A percentile compares a stretch with the other conserved stretches of the same genome.
These are phyloP conservation scores for Heliconius congener DNA, from an alignment of 1,140 invertebrate genomes.

Conservation along the genomic window DNA sequence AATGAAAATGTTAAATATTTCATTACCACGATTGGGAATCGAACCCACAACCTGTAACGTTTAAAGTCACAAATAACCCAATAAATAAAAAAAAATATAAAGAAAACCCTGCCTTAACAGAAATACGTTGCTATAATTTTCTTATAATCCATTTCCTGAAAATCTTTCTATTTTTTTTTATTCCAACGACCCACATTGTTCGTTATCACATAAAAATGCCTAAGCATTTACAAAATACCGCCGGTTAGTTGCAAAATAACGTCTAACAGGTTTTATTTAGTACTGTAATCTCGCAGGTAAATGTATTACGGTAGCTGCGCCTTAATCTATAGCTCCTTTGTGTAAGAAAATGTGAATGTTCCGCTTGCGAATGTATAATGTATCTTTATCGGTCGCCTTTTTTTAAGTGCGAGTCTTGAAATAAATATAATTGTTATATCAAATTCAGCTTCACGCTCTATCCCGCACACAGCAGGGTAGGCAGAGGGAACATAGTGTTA, in stretches of 20 bases:
- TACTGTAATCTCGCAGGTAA: constrained; percentile 41
- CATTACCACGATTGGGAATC: no score
- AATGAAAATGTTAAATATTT: no score
- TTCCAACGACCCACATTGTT: constrained; percentile 13
- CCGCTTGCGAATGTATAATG: constrained; percentile 26
- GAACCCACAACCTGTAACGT: no score
- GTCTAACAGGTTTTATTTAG: constrained; percentile 49
- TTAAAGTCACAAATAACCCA: no score
- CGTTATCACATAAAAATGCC: constrained; percentile 38
- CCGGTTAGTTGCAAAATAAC: constrained; percentile 43
- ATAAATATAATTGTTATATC: no score
- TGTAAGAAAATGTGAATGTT: constrained; percentile 48
- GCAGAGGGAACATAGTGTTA: no score
- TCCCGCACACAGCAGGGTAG: no score
- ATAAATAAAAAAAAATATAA: no score
- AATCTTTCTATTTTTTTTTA: not conserved
- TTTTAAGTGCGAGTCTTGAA: not conserved
- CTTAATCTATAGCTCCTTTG: constrained; percentile 48
- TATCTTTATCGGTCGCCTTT: not conserved
- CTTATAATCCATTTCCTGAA: constrained; percentile 1
- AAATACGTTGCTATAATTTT: not conserved
- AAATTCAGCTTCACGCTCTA: no score
- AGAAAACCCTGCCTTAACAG: no score
- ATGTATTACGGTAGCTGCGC: constrained; percentile 45
- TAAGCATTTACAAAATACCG: constrained; percentile 44